Conservation (phyloP, 2,888 invertebrate genomes). For the Pheosia tremula region DNA sequence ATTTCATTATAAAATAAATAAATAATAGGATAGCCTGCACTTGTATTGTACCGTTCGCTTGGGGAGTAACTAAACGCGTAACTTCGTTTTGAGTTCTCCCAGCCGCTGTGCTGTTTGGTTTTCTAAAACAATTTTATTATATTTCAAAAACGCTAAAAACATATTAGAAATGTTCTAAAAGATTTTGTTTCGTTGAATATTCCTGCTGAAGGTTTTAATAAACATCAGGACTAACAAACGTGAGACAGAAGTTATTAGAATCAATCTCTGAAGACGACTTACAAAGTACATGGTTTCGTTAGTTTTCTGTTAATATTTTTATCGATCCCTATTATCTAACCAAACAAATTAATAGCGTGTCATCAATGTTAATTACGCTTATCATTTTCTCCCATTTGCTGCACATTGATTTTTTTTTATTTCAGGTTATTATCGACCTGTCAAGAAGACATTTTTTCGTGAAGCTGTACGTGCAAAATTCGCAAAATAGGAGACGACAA, state of each 20-base stretch:
- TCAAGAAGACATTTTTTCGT: constrained; percentile 82
- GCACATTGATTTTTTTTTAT: constrained; percentile 79
- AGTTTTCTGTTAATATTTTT: constrained; percentile 28
- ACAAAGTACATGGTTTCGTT: constrained; percentile 18
- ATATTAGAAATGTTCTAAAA: constrained; percentile 44
- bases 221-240: constrained; percentile 19
- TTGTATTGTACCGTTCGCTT: too few relatives aligned
- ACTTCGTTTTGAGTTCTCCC: constrained; percentile 74
- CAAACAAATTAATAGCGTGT: constrained; percentile 25
- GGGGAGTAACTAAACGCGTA: constrained; percentile 53
- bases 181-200: constrained; percentile 33
- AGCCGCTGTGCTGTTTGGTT: constrained; percentile 73
- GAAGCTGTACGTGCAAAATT: constrained; percentile 72
- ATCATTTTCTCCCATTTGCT: constrained; percentile 44
- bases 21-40: too few relatives aligned
- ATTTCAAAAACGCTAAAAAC: constrained; percentile 20
- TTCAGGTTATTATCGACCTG: constrained; percentile 84
- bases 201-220: constrained; percentile 21
- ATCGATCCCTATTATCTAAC: constrained; percentile 40
- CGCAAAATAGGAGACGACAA: constrained; percentile 85
- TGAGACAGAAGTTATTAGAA: constrained; percentile 17
- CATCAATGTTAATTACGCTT: constrained; percentile 21
- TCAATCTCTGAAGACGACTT: constrained; percentile 14
- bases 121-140: constrained; percentile 46
- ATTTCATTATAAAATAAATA: too few relatives aligned